Percentiles rank a stretch among this genome's conserved stretches.
phyloP scores from a whole-genome alignment of 2,888 invertebrate genomes.

The Patella pellucida region DNA sequence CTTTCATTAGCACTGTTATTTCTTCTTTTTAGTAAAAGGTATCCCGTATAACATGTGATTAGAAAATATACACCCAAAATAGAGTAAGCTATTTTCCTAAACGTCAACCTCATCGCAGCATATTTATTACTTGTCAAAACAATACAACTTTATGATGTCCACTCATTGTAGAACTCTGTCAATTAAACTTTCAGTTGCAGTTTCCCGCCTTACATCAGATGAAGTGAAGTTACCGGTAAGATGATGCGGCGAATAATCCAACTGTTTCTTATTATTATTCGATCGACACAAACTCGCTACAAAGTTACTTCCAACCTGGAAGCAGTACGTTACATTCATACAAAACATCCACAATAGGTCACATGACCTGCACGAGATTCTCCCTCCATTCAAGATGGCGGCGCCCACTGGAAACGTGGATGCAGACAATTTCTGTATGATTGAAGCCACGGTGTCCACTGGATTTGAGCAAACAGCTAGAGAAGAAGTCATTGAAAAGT shows the following conservation, averaged over 20 bases:
- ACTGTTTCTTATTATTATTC: slow-evolving; percentile 3
- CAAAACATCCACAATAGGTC: slow-evolving; percentile 30
- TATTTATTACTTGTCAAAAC: slow-evolving; percentile 16
- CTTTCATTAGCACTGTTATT: slow-evolving; percentile 20
- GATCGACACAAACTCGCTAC: not conserved
- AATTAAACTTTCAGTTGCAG: not conserved
- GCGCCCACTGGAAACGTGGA: slow-evolving; percentile 45
- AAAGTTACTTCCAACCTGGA: not conserved
- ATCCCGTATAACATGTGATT: slow-evolving; percentile 62
- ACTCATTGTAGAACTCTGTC: not conserved
- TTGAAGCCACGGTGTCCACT: slow-evolving; percentile 71
- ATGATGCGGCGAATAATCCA: not conserved
- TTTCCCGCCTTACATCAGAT: not conserved
- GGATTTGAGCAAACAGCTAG: slow-evolving; percentile 71
- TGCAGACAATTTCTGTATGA: slow-evolving; percentile 48
- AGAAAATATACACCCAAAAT: slow-evolving; percentile 57
- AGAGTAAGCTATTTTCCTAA: slow-evolving; percentile 50
- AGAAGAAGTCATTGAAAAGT: slow-evolving; percentile 68
- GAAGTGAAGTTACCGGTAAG: not conserved
- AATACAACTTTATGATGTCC: not conserved
- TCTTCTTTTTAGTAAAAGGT: slow-evolving; percentile 45
- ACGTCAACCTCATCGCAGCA: slow-evolving; percentile 40
- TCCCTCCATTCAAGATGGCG: slow-evolving; percentile 49
- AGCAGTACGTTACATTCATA: not conserved
- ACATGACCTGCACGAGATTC: slow-evolving; percentile 37